Conservation (phyloP, 1,140 invertebrate species). For the Drosophila saltans region DNA sequence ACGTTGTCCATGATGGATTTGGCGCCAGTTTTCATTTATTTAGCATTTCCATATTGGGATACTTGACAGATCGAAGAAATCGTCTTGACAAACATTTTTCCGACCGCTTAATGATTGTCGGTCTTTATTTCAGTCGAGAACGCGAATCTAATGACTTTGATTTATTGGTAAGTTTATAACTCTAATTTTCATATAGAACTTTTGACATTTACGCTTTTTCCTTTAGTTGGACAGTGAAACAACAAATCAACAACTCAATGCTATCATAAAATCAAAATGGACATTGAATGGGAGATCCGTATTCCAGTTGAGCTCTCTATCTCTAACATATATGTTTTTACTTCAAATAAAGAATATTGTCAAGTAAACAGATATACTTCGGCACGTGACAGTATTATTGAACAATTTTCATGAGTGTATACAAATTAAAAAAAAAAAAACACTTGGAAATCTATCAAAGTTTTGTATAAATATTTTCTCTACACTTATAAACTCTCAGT, state of each 20-base stretch:
- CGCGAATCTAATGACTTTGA: not conserved
- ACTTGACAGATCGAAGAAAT: not conserved
- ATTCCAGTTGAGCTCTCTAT: not conserved
- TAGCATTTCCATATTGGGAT: conserved; percentile 22
- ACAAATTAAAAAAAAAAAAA: too few species aligned
- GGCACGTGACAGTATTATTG: too few species aligned
- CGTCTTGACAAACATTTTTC: conserved; percentile 1
- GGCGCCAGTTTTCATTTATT: not conserved
- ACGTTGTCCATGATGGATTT: not conserved
- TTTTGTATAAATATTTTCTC: too few species aligned
- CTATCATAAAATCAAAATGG: not conserved
- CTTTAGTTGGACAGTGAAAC: not conserved
- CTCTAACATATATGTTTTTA: not conserved
- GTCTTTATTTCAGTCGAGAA: not conserved
- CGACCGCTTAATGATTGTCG: not conserved
- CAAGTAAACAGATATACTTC: not conserved
- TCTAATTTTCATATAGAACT: not conserved
- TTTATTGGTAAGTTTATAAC: not conserved
- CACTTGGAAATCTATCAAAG: too few species aligned
- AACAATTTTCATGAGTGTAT: too few species aligned
- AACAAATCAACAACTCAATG: not conserved
- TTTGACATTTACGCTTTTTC: not conserved
- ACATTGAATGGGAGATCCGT: not conserved
- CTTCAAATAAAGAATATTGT: not conserved
- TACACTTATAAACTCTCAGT: too few species aligned